Base-by-base conservation (phyloP, 2,888 invertebrate genomes). In the Meganola albula region DNA sequence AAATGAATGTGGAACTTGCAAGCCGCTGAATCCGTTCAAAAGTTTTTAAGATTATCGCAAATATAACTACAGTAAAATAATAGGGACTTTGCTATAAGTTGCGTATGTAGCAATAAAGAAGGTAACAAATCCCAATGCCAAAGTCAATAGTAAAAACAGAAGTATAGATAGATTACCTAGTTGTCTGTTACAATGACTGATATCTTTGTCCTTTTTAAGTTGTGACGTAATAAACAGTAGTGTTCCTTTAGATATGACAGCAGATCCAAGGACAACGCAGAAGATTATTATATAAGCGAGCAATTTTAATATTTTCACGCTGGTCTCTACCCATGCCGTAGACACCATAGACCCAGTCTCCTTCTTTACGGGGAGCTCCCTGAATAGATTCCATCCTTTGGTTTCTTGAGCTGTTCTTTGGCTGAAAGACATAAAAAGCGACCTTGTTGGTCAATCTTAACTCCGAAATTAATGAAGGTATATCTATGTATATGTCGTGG, bases 341-440 rank as follows among this genome's bases (percentile, higher is more conserved):
- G 89, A 87, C 9, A 87, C 89, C 80, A 90, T 90, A 1, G 94
- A 93, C 22, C 92, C 92, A 20, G 88, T 88, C 41, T 90, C 88
- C 40, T 88, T 86, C 63, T 90, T 89, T 30, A 91, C 86, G 1
- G 93, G 93, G 6, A 91, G 87, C 53, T 92, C 90, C 57, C 92
- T 88, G 70, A 96, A 96, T 8, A 91, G 87, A 63, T 96, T 92
- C 96, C 96, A 96, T 80, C 90, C 85, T 62, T 89, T 87, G 4
- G 82, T 72, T 53, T 88, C 88, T 79, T 89, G 76, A 18, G 83
- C 74, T 45, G 87, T 85, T 44, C 87, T 69, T 59, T 86, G 83
- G 39, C 88, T 88, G 63, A 22, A 57, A 56, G n/a, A n/a, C n/a
- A n/a, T n/a, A n/a, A n/a, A n/a, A n/a, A n/a, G n/a, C n/a, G n/a